Base-by-base conservation (phyloP, 2,113 vertebrate species). In the Saguinus midas region DNA sequence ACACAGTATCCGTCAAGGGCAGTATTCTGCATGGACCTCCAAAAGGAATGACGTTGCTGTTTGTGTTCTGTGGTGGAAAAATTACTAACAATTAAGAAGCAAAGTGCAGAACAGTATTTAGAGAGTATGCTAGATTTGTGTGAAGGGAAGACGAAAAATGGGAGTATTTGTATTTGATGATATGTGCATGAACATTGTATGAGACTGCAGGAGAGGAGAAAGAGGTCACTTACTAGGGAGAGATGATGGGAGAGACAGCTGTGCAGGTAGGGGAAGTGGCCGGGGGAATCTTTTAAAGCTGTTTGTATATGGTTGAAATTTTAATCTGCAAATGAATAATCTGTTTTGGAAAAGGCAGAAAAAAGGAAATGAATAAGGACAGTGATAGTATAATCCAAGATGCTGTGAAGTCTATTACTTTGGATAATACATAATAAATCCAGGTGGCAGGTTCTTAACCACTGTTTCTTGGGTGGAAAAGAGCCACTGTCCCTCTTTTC, bases 221-320 rank as follows among this genome's bases (percentile, higher is more conserved):
- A 58, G 27, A 25, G 29, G 25, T n/a, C 8, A 0, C 66, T 73
- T 9, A 8, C 2, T 2, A 0, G 43, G 5, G 43, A n/a, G 13
- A 27, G 27, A 6, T 7, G 40, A 8, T 55, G 29, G 61, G 6
- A 68, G 66, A 68, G 29, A 32, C 16, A 12, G 18, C 7, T 11
- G 18, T 5, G 23, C 43, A 48, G 6, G 3, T 0, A 1, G 2
- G 5, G n/a, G 6, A 35, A 16, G n/a, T 20, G 0, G 25, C n/a
- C 9, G 37, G 20, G 6, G 23, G 40, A 10, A 7, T 7, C 6
- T 3, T 21, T 25, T 9, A 3, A 1, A 5, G 37, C 7, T 70
- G 12, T 4, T 0, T 29, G 3, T 48, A 7, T 66, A 8, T 23
- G 18, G n/a, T 37, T 86, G 72, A 20, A 4, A 66, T 45, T 68